Percentiles rank a stretch among this genome's conserved stretches.
These are phyloP conservation scores for Dinomys branickii DNA, from an alignment of 2,113 vertebrate species.

Conservation along the genomic window DNA sequence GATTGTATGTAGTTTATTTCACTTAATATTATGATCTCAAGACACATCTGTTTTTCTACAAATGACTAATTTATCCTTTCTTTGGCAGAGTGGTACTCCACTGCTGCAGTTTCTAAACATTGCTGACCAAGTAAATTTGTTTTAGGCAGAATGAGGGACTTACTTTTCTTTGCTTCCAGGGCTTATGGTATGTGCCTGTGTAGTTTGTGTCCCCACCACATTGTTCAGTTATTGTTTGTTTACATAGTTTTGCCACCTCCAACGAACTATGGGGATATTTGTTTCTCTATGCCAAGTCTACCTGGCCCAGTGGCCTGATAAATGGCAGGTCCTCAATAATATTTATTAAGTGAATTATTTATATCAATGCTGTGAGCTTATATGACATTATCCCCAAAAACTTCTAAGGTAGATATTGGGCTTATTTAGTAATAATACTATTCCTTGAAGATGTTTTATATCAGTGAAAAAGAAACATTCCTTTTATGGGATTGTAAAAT, in stretches of 20 bases:
- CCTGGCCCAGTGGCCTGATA: not conserved
- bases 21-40: not conserved
- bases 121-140: not conserved
- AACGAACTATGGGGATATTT: not conserved
- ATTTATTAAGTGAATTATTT: not conserved
- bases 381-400: not conserved
- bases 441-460: not conserved
- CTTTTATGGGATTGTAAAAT: not conserved
- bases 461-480: too few relatives aligned
- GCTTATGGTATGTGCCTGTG: not conserved
- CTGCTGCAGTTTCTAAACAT: not conserved
- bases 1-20: not conserved
- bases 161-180: not conserved
- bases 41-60: not conserved
- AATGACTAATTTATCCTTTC: not conserved
- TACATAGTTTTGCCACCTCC: not conserved
- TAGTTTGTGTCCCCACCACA: not conserved
- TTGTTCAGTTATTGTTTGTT: not conserved
- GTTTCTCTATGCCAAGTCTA: not conserved
- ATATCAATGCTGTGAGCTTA: not conserved
- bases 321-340: not conserved
- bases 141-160: not conserved
- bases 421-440: not conserved
- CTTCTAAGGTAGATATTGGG: not conserved
- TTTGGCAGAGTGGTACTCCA: not conserved